Percentiles rank a stretch among this genome's conserved stretches.
Evolutionary conservation across 2,113 vertebrate genomes (phyloP).

Genomic region (Gyps fulvus): DNA sequence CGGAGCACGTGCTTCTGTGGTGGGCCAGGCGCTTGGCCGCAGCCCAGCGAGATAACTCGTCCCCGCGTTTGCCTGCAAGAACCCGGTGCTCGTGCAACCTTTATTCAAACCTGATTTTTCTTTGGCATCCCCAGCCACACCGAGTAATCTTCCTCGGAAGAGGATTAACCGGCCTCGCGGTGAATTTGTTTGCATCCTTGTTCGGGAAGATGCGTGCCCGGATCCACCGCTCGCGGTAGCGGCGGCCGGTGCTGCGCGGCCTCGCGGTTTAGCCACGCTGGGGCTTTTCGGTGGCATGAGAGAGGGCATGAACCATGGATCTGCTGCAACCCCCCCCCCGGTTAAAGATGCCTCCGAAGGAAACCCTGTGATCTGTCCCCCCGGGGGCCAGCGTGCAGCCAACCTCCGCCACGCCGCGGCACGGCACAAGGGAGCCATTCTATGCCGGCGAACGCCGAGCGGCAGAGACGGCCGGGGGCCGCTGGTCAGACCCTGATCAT

Average conservation of each 20-base stretch:
- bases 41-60: background rate
- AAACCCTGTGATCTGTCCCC: background rate
- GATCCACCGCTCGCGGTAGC: background rate
- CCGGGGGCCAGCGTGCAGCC: background rate
- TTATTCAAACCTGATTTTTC: background rate
- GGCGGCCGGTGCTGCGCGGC: accelerated
- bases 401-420: accelerated
- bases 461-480: background rate
- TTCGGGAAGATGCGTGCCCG: accelerated
- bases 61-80: background rate
- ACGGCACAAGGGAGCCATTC: conserved; percentile 1
- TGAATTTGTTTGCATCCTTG: background rate
- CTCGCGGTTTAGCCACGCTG: accelerated
- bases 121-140: background rate
- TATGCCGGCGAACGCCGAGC: background rate
- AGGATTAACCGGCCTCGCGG: background rate
- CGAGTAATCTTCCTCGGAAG: background rate
- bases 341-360: background rate
- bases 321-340: background rate
- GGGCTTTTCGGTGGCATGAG: background rate
- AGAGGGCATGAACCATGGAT: background rate
- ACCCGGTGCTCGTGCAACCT: background rate
- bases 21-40: background rate
- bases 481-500: background rate
- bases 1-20: background rate